These are phyloP conservation scores for Picathartes gymnocephalus DNA, from an alignment of 2,113 vertebrate species.

Conservation along the genomic window DNA sequence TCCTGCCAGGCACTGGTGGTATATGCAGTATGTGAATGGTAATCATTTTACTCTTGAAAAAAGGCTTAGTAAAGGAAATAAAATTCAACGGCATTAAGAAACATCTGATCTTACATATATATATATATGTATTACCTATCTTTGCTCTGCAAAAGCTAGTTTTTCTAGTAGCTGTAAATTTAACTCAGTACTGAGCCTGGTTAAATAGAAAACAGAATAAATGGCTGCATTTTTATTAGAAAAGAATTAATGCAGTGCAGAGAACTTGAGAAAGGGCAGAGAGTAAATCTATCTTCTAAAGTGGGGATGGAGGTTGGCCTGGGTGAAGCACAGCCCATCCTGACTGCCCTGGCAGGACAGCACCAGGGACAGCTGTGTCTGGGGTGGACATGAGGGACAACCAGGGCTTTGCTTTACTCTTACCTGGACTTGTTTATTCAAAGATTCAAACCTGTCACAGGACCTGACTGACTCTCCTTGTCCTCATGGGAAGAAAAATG, in stretches of 20 bases:
- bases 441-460: not conserved
- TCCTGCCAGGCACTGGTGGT: not conserved
- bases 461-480: not conserved
- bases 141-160: not conserved
- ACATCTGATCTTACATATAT: not conserved
- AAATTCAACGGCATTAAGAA: not conserved
- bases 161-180: not conserved
- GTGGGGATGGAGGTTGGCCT: not conserved
- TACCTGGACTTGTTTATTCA: not conserved
- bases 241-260: not conserved
- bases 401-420: not conserved
- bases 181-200: not conserved
- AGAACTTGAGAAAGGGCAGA: not conserved
- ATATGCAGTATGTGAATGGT: not conserved
- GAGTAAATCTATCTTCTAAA: not conserved
- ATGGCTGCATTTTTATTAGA: not conserved
- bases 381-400: not conserved
- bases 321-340: not conserved
- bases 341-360: not conserved
- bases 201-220: not conserved
- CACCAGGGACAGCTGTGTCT: fast-evolving
- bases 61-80: not conserved
- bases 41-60: not conserved
- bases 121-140: not conserved
- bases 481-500: not conserved